Evolutionary conservation across 2,888 invertebrate genomes (phyloP), one percentile per base, ranked within the genome.

Genomic region (Furcula furcula): DNA sequence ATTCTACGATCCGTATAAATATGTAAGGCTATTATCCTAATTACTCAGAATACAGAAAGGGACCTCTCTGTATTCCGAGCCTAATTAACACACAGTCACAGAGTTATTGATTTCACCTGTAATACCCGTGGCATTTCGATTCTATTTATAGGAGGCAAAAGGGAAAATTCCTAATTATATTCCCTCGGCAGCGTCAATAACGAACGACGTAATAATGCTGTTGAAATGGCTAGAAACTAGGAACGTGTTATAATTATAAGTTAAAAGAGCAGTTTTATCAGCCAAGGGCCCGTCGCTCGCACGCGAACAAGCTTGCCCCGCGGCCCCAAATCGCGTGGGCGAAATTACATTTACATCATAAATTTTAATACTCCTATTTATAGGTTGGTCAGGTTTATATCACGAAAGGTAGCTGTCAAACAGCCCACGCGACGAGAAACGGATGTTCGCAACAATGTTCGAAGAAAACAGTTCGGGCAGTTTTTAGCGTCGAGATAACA

Each of bases 311-410:
- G 19, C 36, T 36, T 28, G 31, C 36, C 42, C 32, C 36, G 39
- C 31, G 32, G 44, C 46, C 48, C 35, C 40, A 34, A 47, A 53
- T 50, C 40, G 36, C 59, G 79, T 81, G 63, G 83, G 81, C 68
- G 76, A 67, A n/a, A 50, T 68, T 73, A 76, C 72, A 74, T 76
- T 73, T 72, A 71, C 67, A 70, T 64, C 70, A 70, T 76, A 69
- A 65, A 76, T 68, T 72, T 65, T 55, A 73, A 77, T 65, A 65
- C 55, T 55, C 55, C 76, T 84, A 84, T 83, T 80, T 81, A 78
- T 82, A 84, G 73, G 57, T 56, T 43, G 49, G 50, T 66, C 61
- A 62, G 66, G 66, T 67, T 42, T 51, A 46, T 72, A 62, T 66
- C 67, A 66, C 66, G 65, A 73, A 76, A 75, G 69, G 71, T 65